Conservation (phyloP, 2,797 vertebrate species). For the Coracias cyanogaster region DNA sequence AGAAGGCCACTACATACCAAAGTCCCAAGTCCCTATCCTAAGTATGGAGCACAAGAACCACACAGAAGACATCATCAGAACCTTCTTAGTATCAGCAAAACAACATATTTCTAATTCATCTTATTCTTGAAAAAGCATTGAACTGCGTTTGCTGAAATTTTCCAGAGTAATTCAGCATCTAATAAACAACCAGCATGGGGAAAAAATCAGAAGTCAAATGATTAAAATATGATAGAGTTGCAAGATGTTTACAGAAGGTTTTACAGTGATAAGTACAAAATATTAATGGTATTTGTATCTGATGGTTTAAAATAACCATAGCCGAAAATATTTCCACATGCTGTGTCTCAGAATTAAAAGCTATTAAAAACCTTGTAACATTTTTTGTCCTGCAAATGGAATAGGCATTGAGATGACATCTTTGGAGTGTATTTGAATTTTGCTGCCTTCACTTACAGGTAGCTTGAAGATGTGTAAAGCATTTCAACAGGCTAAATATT, state of each 20-base stretch:
- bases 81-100: neutral
- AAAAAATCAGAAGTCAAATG: neutral
- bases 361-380: neutral
- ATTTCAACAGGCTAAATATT: neutral
- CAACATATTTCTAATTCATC: constrained; percentile 14
- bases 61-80: neutral
- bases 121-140: constrained; percentile 13
- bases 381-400: neutral
- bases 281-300: neutral
- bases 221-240: neutral
- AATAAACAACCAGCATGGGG: neutral
- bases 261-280: neutral
- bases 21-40: constrained; percentile 12
- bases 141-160: neutral
- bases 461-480: neutral
- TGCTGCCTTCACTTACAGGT: neutral
- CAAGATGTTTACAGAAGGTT: neutral
- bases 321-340: neutral
- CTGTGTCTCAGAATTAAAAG: neutral
- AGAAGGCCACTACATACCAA: neutral
- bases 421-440: neutral
- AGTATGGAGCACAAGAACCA: neutral
- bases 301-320: neutral
- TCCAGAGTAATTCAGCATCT: constrained; percentile 11
- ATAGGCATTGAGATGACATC: neutral